These are phyloP conservation scores for Parasteatoda tepidariorum DNA, from an alignment of 1,140 invertebrate genomes.

Conservation along the genomic window DNA sequence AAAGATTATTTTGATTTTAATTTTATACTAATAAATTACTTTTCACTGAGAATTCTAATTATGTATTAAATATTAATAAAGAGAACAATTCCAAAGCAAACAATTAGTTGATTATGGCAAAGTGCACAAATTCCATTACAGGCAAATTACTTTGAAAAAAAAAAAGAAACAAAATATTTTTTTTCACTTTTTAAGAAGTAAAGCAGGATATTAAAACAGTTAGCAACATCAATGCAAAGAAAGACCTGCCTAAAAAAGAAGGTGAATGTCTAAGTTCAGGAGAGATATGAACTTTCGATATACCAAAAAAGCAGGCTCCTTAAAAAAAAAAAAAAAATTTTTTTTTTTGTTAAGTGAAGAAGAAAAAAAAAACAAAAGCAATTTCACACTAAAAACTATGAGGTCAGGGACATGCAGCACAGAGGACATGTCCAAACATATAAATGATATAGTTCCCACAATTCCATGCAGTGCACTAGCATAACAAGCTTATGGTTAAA, in stretches of 20 bases:
- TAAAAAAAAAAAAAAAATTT: neutral
- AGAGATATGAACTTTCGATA: neutral
- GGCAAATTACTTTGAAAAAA: no score
- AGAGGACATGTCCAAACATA: constrained; percentile 60
- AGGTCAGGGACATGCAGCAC: constrained; percentile 58
- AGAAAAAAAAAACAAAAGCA: constrained; percentile 33
- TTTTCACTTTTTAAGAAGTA: no score
- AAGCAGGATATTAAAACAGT: no score
- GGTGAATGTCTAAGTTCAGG: neutral
- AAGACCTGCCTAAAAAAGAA: constrained; percentile 9
- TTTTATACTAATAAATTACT: no score
- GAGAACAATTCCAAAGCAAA: neutral
- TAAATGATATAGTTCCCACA: constrained; percentile 55
- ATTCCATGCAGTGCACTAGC: constrained; percentile 61
- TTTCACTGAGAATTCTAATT: no score
- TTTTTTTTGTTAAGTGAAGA: constrained; percentile 15
- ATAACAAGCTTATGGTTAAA: constrained; percentile 51
- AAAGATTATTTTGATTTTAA: no score
- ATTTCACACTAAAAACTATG: constrained; percentile 57
- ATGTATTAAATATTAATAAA: neutral
- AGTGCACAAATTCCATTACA: neutral
- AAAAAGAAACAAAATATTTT: no score
- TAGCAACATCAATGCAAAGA: neutral
- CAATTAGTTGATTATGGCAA: neutral
- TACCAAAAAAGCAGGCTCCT: constrained; percentile 3